A percentile compares a stretch with the other conserved stretches of the same genome.
phyloP scores from a whole-genome alignment of 2,113 vertebrate species.

The Sula dactylatra region DNA sequence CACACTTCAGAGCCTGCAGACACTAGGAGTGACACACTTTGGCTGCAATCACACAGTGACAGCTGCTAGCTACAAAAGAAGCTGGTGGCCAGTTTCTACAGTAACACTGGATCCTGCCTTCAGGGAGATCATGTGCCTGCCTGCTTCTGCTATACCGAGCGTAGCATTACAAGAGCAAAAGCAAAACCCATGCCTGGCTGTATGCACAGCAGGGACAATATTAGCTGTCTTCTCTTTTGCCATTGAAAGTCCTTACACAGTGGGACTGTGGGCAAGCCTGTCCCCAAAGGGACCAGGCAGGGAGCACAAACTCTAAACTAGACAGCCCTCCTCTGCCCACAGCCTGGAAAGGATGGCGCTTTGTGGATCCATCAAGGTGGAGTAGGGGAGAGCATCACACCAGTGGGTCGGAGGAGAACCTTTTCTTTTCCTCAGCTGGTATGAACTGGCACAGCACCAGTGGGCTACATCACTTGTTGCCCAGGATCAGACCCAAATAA shows the following conservation, averaged over 20 bases:
- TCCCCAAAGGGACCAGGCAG: not conserved
- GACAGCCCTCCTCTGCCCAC: not conserved
- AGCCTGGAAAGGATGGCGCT: not conserved
- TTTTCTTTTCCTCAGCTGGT: not conserved
- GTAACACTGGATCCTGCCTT: conserved; percentile 49
- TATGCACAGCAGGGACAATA: not conserved
- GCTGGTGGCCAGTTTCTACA: conserved; percentile 61
- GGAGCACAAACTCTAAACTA: not conserved
- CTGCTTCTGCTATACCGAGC: not conserved
- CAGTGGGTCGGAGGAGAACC: accelerated
- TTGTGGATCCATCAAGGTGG: not conserved
- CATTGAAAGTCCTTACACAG: accelerated
- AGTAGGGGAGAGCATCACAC: not conserved
- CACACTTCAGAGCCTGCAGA: conserved; percentile 15
- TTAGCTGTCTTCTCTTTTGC: not conserved
- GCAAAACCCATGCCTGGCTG: not conserved
- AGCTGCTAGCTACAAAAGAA: conserved; percentile 54
- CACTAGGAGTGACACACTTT: not conserved
- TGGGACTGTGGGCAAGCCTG: not conserved
- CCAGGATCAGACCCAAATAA: not conserved
- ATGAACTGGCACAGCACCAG: not conserved
- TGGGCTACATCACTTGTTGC: not conserved
- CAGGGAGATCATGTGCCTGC: conserved; percentile 8
- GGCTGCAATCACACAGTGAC: conserved; percentile 33
- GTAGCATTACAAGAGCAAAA: not conserved